Evolutionary conservation across 2,113 vertebrate species (phyloP).

Genomic region (Percopsis transmontana): DNA sequence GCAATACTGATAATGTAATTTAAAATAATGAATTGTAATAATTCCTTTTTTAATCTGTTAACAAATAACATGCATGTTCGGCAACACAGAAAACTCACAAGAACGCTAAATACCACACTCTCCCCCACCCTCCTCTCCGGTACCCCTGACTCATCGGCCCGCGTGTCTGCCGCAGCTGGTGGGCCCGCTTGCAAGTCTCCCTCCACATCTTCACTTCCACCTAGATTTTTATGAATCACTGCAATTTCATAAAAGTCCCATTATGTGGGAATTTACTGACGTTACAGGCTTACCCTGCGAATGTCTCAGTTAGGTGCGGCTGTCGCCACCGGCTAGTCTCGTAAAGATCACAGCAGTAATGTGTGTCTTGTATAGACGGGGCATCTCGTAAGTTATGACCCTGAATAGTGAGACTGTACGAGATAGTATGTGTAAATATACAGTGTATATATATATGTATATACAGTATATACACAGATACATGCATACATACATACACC

Average conservation of each 20-base stretch:
- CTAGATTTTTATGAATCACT: constrained; percentile 53
- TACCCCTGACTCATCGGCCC: background rate
- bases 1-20: background rate
- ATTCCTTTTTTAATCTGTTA: background rate
- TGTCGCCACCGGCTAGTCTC: constrained; percentile 59
- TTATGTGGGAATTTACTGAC: constrained; percentile 67
- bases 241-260: constrained; percentile 69
- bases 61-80: background rate
- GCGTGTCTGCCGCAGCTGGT: constrained; percentile 14
- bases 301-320: constrained; percentile 63
- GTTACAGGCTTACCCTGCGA: constrained; percentile 61
- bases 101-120: background rate
- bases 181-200: constrained; percentile 35
- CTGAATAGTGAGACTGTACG: constrained; percentile 42
- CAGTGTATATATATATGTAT: no score
- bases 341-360: constrained; percentile 56
- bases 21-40: background rate
- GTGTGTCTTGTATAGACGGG: constrained; percentile 39
- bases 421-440: constrained; percentile 45
- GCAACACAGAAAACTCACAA: no score
- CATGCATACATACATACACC: no score
- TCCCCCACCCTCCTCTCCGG: background rate
- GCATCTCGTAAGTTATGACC: constrained; percentile 17
- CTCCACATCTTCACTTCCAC: constrained; percentile 46
- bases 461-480: no score